A percentile compares a stretch with the other conserved stretches of the same genome.
Evolutionary conservation across 2,888 invertebrate species (phyloP).

Genomic region (Allolobophora icterica): DNA sequence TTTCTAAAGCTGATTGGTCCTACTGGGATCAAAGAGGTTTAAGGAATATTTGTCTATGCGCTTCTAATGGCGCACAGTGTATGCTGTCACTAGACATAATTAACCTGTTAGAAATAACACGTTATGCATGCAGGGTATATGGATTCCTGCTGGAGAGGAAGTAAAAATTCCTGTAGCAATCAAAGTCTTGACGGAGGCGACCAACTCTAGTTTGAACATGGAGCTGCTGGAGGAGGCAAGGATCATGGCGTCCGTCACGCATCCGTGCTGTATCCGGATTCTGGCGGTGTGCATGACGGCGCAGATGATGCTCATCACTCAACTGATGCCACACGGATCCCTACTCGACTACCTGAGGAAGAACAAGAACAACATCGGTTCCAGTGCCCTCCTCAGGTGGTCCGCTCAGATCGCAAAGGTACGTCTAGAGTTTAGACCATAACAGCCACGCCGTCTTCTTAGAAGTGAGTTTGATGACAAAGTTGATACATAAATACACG

Average conservation of each 20-base stretch:
- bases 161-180: constrained; percentile 88
- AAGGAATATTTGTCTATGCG: too few species aligned
- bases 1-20: too few species aligned
- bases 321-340: constrained; percentile 95
- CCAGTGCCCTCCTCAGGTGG: constrained; percentile 93
- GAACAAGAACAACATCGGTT: constrained; percentile 77
- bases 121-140: constrained; percentile 57
- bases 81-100: background rate
- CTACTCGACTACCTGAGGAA: constrained; percentile 91
- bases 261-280: constrained; percentile 88
- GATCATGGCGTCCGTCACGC: constrained; percentile 96
- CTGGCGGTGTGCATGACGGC: constrained; percentile 88
- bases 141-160: constrained; percentile 64
- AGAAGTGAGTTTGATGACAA: too few species aligned
- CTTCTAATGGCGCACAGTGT: background rate
- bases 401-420: constrained; percentile 90
- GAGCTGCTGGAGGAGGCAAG: constrained; percentile 90
- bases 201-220: constrained; percentile 76
- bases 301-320: constrained; percentile 96
- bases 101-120: background rate
- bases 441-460: too few species aligned
- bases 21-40: too few species aligned
- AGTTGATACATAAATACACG: background rate
- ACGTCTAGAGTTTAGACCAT: background rate
- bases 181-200: constrained; percentile 84